Evolutionary conservation across 2,797 vertebrate genomes (phyloP).

Genomic region (Pantherophis vulpinus): DNA sequence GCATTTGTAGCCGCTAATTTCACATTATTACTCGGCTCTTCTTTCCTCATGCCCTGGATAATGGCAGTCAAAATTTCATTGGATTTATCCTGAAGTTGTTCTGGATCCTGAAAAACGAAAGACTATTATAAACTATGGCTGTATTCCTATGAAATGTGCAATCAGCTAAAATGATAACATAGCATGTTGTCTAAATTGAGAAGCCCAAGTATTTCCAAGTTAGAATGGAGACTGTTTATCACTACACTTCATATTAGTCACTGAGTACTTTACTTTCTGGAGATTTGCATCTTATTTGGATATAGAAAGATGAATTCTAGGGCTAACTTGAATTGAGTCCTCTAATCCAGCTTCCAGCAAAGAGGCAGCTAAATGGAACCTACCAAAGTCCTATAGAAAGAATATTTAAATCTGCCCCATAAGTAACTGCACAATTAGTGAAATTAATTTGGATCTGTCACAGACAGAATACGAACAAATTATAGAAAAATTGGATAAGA

Average conservation of each 20-base stretch:
- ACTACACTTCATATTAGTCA: not conserved
- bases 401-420: not conserved
- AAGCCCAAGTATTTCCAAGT: not conserved
- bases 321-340: not conserved
- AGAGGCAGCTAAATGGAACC: not conserved
- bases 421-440: not conserved
- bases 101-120: conserved; percentile 82
- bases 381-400: not conserved
- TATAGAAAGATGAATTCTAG: not conserved
- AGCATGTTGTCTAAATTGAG: not conserved
- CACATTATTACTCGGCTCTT: conserved; percentile 98
- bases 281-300: not conserved
- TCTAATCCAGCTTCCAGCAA: not conserved
- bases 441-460: not conserved
- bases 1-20: conserved; percentile 96
- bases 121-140: not conserved
- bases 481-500: not conserved
- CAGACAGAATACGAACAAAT: not conserved
- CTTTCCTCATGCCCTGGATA: conserved; percentile 99
- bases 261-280: not conserved
- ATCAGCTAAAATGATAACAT: not conserved
- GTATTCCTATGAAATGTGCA: not conserved
- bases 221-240: not conserved
- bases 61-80: conserved; percentile 98
- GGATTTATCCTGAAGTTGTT: conserved; percentile 96